phyloP scores from a whole-genome alignment of 2,888 invertebrate genomes.

The Rotaria socialis region DNA sequence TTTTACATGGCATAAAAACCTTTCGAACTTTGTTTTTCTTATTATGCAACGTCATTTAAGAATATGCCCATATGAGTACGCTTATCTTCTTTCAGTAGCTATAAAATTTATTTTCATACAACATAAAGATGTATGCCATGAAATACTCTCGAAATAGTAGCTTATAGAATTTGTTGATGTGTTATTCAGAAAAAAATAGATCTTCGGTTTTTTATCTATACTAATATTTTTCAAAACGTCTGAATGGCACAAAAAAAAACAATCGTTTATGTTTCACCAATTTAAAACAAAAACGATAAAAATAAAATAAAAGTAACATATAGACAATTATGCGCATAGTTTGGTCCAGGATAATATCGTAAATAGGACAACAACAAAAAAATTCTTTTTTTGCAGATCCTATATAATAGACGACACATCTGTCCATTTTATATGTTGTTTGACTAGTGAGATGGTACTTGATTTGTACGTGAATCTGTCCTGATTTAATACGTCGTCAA shows the following conservation, averaged over 20 bases:
- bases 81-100: too few species aligned
- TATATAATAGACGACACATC: background rate
- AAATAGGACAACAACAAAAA: background rate
- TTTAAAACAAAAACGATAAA: background rate
- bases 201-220: too few species aligned
- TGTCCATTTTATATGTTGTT: background rate
- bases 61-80: too few species aligned
- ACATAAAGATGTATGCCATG: too few species aligned
- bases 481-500: background rate
- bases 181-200: too few species aligned
- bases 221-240: background rate
- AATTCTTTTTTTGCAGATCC: too few species aligned
- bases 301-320: background rate
- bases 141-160: too few species aligned
- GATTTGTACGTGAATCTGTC: background rate
- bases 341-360: background rate
- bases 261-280: background rate
- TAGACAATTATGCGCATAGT: background rate
- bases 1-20: too few species aligned
- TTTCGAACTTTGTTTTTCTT: too few species aligned
- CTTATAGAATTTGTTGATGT: too few species aligned
- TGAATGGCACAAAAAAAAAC: background rate
- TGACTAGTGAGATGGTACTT: background rate
- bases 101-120: too few species aligned
- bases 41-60: too few species aligned